Base-by-base conservation (phyloP, 2,797 vertebrate genomes). In the Gadopsis bispinosus region DNA sequence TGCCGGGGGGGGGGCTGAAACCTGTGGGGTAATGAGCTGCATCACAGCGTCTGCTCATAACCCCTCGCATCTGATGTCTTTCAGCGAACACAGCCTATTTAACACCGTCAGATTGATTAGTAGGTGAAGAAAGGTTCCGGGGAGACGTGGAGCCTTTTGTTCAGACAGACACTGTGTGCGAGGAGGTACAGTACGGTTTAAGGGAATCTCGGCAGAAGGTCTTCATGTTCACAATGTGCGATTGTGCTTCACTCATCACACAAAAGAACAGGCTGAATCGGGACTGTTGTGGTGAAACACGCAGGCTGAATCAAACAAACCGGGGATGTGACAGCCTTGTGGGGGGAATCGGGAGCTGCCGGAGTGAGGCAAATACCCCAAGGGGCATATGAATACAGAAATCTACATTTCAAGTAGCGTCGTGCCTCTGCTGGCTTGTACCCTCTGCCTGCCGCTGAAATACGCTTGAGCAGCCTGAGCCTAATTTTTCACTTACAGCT, bases 41-140 rank as follows among this genome's bases (percentile, higher is more conserved):
- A 86, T 90, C 84, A 86, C 81, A 80, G 85, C 74, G 76, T 79
- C 84, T 79, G 47, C 77, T 84, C 86, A 64, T 76, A 74, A 81
- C 76, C 77, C 82, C 69, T 75, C 69, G 60, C 84, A 88, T 90
- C 80, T 77, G 84, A 87, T 75, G 82, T 77, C 82, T 89, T 84
- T 77, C 61, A 48, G 69, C 41, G 8, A 78, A 73, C 73, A n/a
- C 81, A 31, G 83, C 87, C 79, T 84, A 67, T 88, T 88, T 90
- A 88, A 92, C 86, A 78, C 86, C 73, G 89, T 91, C 87, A 87
- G 19, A 87, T 86, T 86, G 87, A 91, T 92, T 91, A 90, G 83
- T 26, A 85, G 86, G 83, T 83, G 80, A 87, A 75, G 84, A 89
- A 81, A 88, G 75, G 73, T 55, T n/a, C 66, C 3, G 69, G 45